Evolutionary conservation across 2,113 vertebrate species (phyloP), one percentile per base, ranked within the genome.

Genomic region (Aplodontia rufa): DNA sequence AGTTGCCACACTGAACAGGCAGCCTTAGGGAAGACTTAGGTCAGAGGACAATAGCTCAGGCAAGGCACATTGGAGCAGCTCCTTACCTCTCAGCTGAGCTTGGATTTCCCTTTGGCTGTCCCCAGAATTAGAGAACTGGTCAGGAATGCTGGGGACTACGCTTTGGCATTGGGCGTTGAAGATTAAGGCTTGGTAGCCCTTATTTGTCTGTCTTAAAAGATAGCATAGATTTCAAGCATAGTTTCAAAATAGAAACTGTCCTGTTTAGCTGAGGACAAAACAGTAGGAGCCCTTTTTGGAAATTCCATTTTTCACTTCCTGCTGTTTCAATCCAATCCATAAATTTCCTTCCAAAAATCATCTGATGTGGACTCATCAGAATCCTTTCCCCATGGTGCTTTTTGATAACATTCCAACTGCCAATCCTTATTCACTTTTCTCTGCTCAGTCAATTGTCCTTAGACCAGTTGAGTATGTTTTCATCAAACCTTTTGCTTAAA

Each of bases 181-280:
- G 47, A 76, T 24, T 24, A 7, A 82, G 62, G 20, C 32, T 64
- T 76, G 28, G 22, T 51, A 90, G 64, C 24, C 72, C 72, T 14
- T 16, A 3, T 91, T 91, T 79, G 69, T 88, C 80, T 82, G 58
- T 20, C 53, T 87, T 55, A 79, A 94, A 64, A 85, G 66, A 94
- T 17, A 22, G 53, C 35, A 20, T 37, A 66, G 37, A 92, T 81
- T 53, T 91, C 32, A 26, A 92, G 30, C 80, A n/a, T n/a, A 19
- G 64, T 68, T 68, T 58, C 19, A 79, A 72, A 81, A 96, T 68
- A 35, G 42, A 51, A 90, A 89, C 62, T 79, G 8, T 37, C 1
- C 6, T 69, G 68, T 89, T 87, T 68, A 91, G 40, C 79, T 78
- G 68, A 55, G 26, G 32, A 49, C 55, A 45, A 30, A 69, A 76